phyloP scores from a whole-genome alignment of 2,888 invertebrate species.

The Pollenia griseotomentosa region DNA sequence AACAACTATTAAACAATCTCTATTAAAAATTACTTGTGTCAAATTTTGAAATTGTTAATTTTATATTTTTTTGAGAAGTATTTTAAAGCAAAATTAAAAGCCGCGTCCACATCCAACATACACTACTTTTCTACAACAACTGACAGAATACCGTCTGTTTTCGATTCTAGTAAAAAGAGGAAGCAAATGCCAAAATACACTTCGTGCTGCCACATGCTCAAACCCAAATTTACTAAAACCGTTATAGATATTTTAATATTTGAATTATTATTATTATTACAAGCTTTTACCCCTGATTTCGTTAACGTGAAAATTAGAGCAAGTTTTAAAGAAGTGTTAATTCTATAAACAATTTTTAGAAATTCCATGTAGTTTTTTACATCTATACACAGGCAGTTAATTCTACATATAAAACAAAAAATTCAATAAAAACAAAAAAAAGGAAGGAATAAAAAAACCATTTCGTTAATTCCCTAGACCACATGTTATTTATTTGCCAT shows the following conservation, averaged over 20 bases:
- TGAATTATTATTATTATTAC: no score
- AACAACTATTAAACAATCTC: background rate
- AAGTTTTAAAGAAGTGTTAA: no score
- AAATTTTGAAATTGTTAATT: conserved; percentile 1
- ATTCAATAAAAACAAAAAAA: no score
- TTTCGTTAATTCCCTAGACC: no score
- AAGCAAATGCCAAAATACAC: background rate
- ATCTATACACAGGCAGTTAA: no score
- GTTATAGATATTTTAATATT: background rate
- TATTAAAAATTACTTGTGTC: background rate
- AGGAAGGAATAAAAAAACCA: no score
- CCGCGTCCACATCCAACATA: background rate
- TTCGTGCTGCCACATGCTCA: conserved; percentile 5
- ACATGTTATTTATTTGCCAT: no score
- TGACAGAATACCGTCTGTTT: conserved; percentile 39
- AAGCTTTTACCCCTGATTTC: no score
- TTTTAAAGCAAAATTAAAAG: conserved; percentile 1
- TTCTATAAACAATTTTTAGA: no score
- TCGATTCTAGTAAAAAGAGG: background rate
- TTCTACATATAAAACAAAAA: no score
- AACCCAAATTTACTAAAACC: background rate
- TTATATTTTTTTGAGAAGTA: conserved; percentile 1
- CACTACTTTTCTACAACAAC: conserved; percentile 27
- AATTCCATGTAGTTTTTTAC: no score
- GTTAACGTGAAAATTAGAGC: no score